Base-by-base conservation (phyloP, 2,888 invertebrate species). In the Trachelus tabidus region DNA sequence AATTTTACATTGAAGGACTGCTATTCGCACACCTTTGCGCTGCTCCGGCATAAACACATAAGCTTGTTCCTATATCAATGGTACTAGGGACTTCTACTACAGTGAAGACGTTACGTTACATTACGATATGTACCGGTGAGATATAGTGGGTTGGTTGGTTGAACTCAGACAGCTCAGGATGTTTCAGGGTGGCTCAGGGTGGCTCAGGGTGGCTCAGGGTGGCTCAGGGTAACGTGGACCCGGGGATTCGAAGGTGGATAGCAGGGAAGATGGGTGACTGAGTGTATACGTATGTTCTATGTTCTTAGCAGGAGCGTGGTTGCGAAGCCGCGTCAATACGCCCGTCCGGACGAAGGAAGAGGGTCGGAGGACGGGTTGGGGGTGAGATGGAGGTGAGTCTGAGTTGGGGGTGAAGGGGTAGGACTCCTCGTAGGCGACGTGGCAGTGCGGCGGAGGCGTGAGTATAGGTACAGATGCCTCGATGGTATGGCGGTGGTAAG, bases 321-420 rank as follows among this genome's bases (percentile, higher is more conserved):
- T 86, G 87, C 85, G 88, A 87, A 89, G 88, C 83, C 85, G 85
- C 89, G 88, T 90, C 90, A 89, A 89, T 89, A 89, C 89, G 85
- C 81, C 83, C 82, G 85, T 84, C 86, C 85, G 87, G 85, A 83
- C 85, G 83, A 83, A 83, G 81, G 78, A 78, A 81, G 77, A 75
- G 81, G 80, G 80, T 74, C 79, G 80, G 79, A 75, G 76, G 83
- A 77, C 33, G 71, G 12, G 71, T 11, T 15, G 15, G 71, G 68
- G 75, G 77, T 40, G 73, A 74, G 79, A 77, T 79, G 81, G 80
- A 84, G 82, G 80, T 79, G 79, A 80, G 74, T 76, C 69, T 73
- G 76, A 75, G 77, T 79, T 73, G 74, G 76, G 81, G 82, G 79
- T 79, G 81, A 81, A 78, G 78, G 76, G 77, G 77, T 74, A 75